Base-by-base conservation (phyloP, 2,113 vertebrate species). In the Cebus imitator region DNA sequence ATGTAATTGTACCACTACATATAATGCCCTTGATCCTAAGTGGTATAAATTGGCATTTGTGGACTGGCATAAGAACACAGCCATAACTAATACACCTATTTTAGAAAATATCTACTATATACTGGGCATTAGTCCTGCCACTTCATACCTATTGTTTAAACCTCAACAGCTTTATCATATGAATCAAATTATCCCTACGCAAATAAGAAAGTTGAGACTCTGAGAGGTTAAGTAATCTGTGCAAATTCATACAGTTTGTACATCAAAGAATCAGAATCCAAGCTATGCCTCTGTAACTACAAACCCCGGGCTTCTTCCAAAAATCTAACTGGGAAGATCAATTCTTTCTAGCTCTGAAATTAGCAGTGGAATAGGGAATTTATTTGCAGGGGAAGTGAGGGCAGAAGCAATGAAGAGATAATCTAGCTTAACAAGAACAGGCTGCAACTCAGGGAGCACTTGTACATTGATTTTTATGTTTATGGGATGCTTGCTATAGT, bases 121-220 rank as follows among this genome's bases (percentile, higher is more conserved):
- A 40, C 86, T 66, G 3, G 27, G 52, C 79, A 81, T 64, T 92
- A 64, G 50, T 79, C 68, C 73, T 75, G 32, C 43, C 16, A 80
- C 10, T 48, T 90, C 79, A 95, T 4, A 86, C 50, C 52, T 76
- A 58, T n/a, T 95, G 30, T 81, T 93, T 87, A 95, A 84, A 91
- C 68, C 40, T 76, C 72, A 94, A 79, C 16, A 57, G 25, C 10
- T 72, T 92, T 93, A 66, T 82, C 18, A 66, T 80, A 37, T 45
- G n/a, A 68, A 83, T 87, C 40, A 75, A 85, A 86, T 87, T 55
- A 81, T 35, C 48, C 37, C 8, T 84, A 95, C 30, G 35, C 52
- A 97, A 81, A 73, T 10, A 86, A 68, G 21, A 70, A 95, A 73
- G 48, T 55, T 84, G 30, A 95, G 16, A 52, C 64, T 45, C 21